Percentiles rank a stretch among this genome's conserved stretches.
phyloP scores from a whole-genome alignment of 2,797 vertebrate genomes.

The Alosa sapidissima region DNA sequence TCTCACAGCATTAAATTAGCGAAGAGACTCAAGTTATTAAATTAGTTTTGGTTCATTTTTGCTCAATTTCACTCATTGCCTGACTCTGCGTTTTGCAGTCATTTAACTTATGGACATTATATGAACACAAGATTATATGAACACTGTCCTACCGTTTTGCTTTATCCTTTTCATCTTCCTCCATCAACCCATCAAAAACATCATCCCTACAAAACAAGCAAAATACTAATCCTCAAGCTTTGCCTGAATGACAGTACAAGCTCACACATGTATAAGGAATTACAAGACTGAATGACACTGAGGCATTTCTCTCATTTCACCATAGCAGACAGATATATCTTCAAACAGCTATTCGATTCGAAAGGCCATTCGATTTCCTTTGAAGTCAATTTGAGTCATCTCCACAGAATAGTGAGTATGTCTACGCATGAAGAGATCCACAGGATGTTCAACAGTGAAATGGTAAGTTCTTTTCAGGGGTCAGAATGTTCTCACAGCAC shows the following conservation, averaged over 20 bases:
- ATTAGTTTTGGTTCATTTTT: no score
- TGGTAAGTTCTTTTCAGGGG: background rate
- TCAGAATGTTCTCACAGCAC: conserved; percentile 34
- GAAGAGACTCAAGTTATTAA: no score
- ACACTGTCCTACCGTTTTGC: conserved; percentile 85
- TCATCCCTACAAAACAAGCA: conserved; percentile 83
- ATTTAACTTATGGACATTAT: background rate
- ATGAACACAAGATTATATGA: background rate
- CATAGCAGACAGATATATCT: conserved; percentile 48
- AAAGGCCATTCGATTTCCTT: conserved; percentile 50
- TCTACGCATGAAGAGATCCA: conserved; percentile 33
- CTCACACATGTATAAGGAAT: background rate
- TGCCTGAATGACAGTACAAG: background rate
- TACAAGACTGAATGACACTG: background rate
- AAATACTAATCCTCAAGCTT: conserved; percentile 11
- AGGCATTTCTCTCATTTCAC: background rate
- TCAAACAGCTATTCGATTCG: no score
- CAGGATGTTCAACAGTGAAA: conserved; percentile 10
- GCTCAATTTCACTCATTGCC: no score
- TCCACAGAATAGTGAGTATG: conserved; percentile 3
- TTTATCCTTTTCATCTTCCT: conserved; percentile 99
- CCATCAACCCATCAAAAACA: conserved; percentile 97
- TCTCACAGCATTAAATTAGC: no score
- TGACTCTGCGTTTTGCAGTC: background rate
- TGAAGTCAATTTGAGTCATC: conserved; percentile 42